These are phyloP conservation scores for Eulemur albifrons DNA, from an alignment of 2,797 vertebrate species.

Conservation along the genomic window DNA sequence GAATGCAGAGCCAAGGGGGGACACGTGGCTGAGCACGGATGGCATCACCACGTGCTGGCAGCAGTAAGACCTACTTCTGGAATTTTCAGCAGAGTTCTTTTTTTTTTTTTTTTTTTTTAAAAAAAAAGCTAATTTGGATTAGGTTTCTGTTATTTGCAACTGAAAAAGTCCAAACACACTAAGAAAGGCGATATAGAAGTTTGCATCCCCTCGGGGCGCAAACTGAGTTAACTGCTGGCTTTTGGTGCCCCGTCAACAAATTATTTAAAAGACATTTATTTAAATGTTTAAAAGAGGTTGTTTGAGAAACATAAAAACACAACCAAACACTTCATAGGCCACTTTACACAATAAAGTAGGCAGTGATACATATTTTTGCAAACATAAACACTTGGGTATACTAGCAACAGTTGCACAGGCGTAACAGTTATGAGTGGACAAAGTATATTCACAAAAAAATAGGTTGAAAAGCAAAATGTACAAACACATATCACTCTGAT, in stretches of 20 bases:
- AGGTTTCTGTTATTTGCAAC: slow-evolving; percentile 27
- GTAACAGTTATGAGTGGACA: not conserved
- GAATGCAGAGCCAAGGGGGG: not conserved
- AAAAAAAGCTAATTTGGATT: not conserved
- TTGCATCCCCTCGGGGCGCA: not conserved
- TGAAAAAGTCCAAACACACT: not conserved
- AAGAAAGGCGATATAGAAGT: not conserved
- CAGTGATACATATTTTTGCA: not conserved
- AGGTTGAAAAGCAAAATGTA: not conserved
- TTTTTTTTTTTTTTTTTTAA: not conserved
- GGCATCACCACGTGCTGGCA: not conserved
- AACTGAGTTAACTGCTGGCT: not conserved
- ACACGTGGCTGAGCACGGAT: not conserved
- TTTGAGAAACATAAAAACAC: not conserved
- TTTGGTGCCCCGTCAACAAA: not conserved
- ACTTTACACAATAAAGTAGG: not conserved
- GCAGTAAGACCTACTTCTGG: not conserved
- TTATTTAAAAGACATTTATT: not conserved
- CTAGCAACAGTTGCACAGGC: not conserved
- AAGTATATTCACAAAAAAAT: not conserved
- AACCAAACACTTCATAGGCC: not conserved
- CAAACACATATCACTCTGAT: not conserved
- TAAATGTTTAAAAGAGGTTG: not conserved
- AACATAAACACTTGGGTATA: not conserved
- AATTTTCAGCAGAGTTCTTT: not conserved